Percentiles rank a stretch among this genome's conserved stretches.
phyloP scores from a whole-genome alignment of 2,113 vertebrate genomes.

The Menidia beryllina region DNA sequence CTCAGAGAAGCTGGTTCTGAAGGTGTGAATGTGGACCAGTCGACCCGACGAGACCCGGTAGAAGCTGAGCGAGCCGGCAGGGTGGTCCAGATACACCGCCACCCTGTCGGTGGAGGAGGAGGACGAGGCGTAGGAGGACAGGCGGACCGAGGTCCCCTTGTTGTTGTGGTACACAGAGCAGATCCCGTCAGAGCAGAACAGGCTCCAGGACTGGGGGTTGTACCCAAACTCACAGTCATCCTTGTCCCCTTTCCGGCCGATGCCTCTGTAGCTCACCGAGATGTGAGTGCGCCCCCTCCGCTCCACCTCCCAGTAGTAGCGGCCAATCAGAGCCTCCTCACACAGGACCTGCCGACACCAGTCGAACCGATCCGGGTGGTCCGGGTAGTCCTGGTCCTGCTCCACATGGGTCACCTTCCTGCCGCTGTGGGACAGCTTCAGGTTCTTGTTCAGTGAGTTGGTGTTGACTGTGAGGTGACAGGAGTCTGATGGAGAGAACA shows the following conservation, averaged over 20 bases:
- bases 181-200: background rate
- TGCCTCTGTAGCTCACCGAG: background rate
- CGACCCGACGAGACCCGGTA: background rate
- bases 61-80: background rate
- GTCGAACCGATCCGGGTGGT: background rate
- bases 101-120: background rate
- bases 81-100: slow-evolving; percentile 1
- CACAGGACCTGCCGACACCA: background rate
- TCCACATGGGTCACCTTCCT: background rate
- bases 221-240: background rate
- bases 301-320: background rate
- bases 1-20: background rate
- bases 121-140: background rate
- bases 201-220: background rate
- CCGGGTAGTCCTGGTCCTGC: background rate
- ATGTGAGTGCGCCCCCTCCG: too few species aligned
- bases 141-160: background rate
- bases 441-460: too few species aligned
- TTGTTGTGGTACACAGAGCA: background rate
- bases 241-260: background rate
- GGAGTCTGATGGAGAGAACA: too few species aligned
- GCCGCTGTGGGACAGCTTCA: background rate
- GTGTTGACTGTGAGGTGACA: too few species aligned
- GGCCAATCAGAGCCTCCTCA: background rate
- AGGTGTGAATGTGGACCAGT: slow-evolving; percentile 4